phyloP scores from a whole-genome alignment of 2,113 vertebrate species.

The Porphyrio hochstetteri region DNA sequence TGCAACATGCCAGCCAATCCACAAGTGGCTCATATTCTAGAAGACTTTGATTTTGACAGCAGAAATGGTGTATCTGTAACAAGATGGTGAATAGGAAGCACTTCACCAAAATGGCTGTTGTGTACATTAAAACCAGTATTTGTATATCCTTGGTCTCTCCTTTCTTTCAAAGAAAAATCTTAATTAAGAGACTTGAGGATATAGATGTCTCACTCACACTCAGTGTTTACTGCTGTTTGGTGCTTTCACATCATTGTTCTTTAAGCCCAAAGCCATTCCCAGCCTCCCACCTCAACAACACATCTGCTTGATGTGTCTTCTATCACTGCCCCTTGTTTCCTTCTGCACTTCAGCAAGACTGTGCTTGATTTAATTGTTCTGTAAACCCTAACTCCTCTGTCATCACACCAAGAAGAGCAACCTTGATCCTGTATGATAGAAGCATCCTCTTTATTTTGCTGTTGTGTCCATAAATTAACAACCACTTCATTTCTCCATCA shows the following conservation, averaged over 20 bases:
- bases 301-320: not conserved
- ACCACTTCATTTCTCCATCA: not conserved
- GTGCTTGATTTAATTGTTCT: not conserved
- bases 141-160: not conserved
- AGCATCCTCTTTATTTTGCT: not conserved
- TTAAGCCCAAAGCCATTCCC: not conserved
- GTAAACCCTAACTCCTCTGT: slow-evolving; percentile 1
- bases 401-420: not conserved
- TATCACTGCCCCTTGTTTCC: not conserved
- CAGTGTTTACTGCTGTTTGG: not conserved
- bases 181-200: not conserved
- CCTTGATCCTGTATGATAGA: not conserved
- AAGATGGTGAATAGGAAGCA: not conserved
- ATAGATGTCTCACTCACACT: not conserved
- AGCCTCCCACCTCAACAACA: not conserved
- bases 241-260: not conserved
- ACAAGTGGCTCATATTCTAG: not conserved
- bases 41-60: not conserved
- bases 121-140: not conserved
- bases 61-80: not conserved
- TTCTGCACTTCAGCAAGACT: not conserved
- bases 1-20: not conserved
- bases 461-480: not conserved
- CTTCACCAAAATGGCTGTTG: not conserved
- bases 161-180: slow-evolving; percentile 43